Conservation (phyloP, 2,113 vertebrate genomes). For the Atrichornis clamosus region DNA sequence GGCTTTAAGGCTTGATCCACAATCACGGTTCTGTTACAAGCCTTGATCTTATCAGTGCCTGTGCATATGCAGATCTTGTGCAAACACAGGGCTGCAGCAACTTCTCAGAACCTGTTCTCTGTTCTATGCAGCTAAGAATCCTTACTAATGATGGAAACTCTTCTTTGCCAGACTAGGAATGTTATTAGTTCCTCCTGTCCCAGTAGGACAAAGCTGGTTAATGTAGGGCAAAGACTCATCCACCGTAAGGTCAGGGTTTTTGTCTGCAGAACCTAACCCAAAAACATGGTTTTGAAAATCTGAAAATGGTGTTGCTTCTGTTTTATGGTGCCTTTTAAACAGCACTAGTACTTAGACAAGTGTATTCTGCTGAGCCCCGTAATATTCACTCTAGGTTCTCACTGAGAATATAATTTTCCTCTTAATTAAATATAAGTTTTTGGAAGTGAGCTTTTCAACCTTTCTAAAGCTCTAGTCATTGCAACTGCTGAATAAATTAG, state of each 20-base stretch:
- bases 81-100: neutral
- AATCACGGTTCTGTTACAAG: accelerated
- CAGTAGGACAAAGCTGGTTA: neutral
- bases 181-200: neutral
- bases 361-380: neutral
- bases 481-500: neutral
- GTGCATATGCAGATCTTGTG: neutral
- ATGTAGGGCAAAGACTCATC: neutral
- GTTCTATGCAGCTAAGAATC: neutral
- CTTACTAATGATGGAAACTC: neutral
- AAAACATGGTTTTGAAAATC: neutral
- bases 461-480: neutral
- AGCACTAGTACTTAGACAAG: neutral
- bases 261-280: neutral
- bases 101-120: neutral
- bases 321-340: neutral
- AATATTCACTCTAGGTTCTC: neutral
- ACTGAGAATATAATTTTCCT: neutral
- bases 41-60: neutral
- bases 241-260: accelerated
- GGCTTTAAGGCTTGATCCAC: neutral
- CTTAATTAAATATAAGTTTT: neutral
- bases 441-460: neutral
- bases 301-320: neutral
- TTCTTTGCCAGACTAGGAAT: neutral